Conservation (phyloP, 2,888 invertebrate genomes). For the Timema cristinae region DNA sequence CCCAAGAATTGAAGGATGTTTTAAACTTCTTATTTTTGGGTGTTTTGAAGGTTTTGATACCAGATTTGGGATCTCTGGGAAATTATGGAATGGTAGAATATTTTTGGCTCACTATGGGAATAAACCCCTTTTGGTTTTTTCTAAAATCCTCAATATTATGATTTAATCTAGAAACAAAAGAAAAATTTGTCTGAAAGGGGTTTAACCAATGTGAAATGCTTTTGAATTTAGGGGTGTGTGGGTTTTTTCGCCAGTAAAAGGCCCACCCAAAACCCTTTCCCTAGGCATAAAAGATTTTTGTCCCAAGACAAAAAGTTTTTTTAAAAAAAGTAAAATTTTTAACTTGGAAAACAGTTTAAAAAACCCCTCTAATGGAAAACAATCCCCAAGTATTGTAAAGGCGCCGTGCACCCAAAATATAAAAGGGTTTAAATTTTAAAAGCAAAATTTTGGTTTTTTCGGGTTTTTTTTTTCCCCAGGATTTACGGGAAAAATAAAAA, state of each 20-base stretch:
- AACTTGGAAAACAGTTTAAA: constrained; percentile 33
- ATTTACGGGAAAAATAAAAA: constrained; percentile 19
- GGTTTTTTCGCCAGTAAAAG: constrained; percentile 38
- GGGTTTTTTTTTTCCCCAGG: constrained; percentile 23
- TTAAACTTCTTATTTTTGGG: background rate
- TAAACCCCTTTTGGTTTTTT: background rate
- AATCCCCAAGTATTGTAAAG: constrained; percentile 30
- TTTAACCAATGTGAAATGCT: constrained; percentile 34
- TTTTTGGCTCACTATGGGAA: background rate
- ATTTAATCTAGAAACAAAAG: background rate
- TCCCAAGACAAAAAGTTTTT: constrained; percentile 31
- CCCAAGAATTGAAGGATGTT: background rate
- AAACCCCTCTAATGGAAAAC: constrained; percentile 32
- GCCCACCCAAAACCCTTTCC: constrained; percentile 38
- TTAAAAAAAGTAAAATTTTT: constrained; percentile 32
- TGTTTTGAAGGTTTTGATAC: background rate
- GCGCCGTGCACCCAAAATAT: constrained; percentile 28
- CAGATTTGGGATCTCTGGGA: background rate
- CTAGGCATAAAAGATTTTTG: constrained; percentile 37
- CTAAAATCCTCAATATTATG: background rate
- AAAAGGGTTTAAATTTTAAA: constrained; percentile 31
- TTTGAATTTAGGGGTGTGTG: constrained; percentile 33
- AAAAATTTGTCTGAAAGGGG: constrained; percentile 30
- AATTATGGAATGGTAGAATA: constrained; percentile 8
- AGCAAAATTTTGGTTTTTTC: constrained; percentile 29